Conservation (phyloP, 1,140 invertebrate genomes). For the Pantala flavescens region DNA sequence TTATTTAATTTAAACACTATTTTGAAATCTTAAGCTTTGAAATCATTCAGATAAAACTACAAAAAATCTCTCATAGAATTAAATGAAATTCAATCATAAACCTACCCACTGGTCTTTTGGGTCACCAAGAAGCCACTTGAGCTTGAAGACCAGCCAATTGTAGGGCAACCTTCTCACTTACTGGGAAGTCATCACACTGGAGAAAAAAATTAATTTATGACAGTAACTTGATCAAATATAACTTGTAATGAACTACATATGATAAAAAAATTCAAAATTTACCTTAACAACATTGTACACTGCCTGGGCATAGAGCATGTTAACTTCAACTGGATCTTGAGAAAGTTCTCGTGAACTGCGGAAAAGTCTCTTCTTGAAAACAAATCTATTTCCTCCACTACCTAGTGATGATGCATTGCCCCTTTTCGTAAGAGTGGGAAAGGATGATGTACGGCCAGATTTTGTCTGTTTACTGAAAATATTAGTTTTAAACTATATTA, state of each 20-base stretch:
- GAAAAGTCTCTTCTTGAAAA: conserved; percentile 86
- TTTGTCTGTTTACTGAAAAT: conserved; percentile 50
- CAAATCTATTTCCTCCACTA: conserved; percentile 81
- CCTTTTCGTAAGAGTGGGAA: conserved; percentile 43
- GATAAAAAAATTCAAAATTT: conserved; percentile 26
- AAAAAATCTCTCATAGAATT: neutral
- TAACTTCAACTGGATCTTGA: conserved; percentile 93
- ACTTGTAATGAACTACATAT: neutral
- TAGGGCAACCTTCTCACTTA: conserved; percentile 86
- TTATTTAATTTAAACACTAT: no score
- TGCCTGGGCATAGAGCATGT: conserved; percentile 88
- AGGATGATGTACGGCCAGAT: conserved; percentile 34
- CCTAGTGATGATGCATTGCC: conserved; percentile 46
- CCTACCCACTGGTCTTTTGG: conserved; percentile 69
- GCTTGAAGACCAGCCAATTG: conserved; percentile 89
- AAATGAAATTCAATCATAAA: conserved; percentile 12
- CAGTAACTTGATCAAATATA: no score
- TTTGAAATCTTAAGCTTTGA: no score
- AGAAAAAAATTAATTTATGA: no score
- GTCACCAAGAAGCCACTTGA: conserved; percentile 82
- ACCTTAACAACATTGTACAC: conserved; percentile 91
- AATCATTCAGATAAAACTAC: no score
- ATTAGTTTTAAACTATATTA: neutral
- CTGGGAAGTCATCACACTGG: conserved; percentile 85
- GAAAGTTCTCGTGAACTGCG: conserved; percentile 77